Percentiles rank a stretch among this genome's conserved stretches.
Evolutionary conservation across 2,888 invertebrate species (phyloP).

Genomic region (Blera fallax): DNA sequence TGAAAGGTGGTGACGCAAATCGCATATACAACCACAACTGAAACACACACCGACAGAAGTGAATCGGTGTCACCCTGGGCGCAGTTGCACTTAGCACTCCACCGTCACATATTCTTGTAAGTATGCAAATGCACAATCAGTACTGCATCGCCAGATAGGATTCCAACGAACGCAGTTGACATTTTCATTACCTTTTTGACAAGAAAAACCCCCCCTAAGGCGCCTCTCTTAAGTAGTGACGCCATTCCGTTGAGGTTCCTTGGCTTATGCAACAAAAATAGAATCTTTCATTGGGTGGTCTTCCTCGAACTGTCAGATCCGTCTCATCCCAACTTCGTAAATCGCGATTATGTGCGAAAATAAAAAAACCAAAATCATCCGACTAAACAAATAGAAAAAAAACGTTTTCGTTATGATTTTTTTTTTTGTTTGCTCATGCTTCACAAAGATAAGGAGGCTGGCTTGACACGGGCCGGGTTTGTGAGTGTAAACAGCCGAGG

Average conservation of each 20-base stretch:
- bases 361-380: slow-evolving; percentile 21
- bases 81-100: slow-evolving; percentile 3
- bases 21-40: not conserved
- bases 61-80: not conserved
- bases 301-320: not conserved
- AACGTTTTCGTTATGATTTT: not conserved
- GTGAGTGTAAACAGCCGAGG: slow-evolving; percentile 17
- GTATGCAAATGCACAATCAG: not conserved
- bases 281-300: not conserved
- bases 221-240: not conserved
- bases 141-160: not conserved
- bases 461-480: slow-evolving; percentile 1
- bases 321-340: not conserved
- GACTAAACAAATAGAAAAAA: slow-evolving; percentile 2
- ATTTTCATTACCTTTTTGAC: not conserved
- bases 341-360: slow-evolving; percentile 12
- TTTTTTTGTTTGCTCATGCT: slow-evolving; percentile 2
- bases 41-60: not conserved
- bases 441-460: slow-evolving; percentile 32
- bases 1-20: slow-evolving; percentile 38
- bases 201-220: not conserved
- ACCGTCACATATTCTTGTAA: not conserved
- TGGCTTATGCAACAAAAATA: not conserved
- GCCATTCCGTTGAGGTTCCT: not conserved
- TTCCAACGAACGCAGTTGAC: not conserved